A percentile compares a stretch with the other conserved stretches of the same genome.
Evolutionary conservation across 2,888 invertebrate genomes (phyloP).

Genomic region (Melinaea marsaeus): DNA sequence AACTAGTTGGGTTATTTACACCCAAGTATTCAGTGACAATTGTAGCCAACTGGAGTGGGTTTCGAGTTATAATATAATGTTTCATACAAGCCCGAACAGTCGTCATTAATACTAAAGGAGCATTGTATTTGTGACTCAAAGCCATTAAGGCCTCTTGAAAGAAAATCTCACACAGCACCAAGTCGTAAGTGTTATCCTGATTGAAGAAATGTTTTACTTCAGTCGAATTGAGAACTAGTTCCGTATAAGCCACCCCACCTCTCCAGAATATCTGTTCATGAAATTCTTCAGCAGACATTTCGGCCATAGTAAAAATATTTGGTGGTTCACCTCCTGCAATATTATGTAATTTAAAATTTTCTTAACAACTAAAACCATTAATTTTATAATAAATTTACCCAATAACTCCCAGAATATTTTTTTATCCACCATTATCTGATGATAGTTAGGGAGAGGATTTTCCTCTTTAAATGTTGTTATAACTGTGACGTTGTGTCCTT

Average conservation of each 20-base stretch:
- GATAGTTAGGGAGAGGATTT: conserved; percentile 57
- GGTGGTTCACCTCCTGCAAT: conserved; percentile 56
- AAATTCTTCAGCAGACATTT: conserved; percentile 56
- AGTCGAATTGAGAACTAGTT: conserved; percentile 51
- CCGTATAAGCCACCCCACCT: conserved; percentile 53
- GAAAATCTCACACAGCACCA: conserved; percentile 69
- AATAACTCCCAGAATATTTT: conserved; percentile 62
- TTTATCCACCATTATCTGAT: conserved; percentile 55
- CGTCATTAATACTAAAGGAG: conserved; percentile 58
- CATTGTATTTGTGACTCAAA: conserved; percentile 63
- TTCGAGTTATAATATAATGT: conserved; percentile 54
- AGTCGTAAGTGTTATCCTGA: conserved; percentile 57
- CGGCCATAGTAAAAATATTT: conserved; percentile 62
- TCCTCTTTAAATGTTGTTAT: conserved; percentile 58
- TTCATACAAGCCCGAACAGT: conserved; percentile 66
- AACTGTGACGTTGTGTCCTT: conserved; percentile 74
- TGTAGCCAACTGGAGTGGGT: conserved; percentile 60
- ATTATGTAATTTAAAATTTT: too few relatives aligned
- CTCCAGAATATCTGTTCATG: conserved; percentile 37
- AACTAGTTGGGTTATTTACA: conserved; percentile 69
- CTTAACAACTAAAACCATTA: too few relatives aligned
- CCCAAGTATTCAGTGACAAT: conserved; percentile 54
- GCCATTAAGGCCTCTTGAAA: conserved; percentile 64
- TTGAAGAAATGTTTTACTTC: conserved; percentile 49
- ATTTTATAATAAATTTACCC: conserved; percentile 42